Percentiles rank a stretch among this genome's conserved stretches.
Evolutionary conservation across 2,888 invertebrate genomes (phyloP).

Genomic region (Biston betularia): DNA sequence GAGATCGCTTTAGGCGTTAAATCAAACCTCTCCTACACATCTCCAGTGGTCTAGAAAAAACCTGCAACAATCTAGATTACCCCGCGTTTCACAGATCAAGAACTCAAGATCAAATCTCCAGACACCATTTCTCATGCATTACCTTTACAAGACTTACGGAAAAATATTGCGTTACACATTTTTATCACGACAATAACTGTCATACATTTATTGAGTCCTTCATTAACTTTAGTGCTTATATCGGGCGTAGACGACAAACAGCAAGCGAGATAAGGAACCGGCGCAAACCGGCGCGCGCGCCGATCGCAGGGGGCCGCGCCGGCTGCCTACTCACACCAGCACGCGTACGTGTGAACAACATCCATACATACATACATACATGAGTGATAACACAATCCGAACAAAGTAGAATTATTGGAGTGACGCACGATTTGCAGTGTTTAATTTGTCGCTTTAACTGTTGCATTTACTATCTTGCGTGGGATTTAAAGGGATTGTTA

Average conservation of each 20-base stretch:
- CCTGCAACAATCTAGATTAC: constrained; percentile 23
- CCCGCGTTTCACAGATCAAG: neutral
- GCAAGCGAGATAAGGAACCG: constrained; percentile 73
- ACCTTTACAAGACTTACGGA: constrained; percentile 4
- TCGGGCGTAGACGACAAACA: constrained; percentile 63
- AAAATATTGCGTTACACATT: constrained; percentile 27
- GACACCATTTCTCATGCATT: neutral
- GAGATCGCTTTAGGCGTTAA: neutral
- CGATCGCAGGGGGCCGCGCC: constrained; percentile 81
- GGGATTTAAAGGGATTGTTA: constrained; percentile 10
- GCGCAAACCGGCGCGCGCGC: constrained; percentile 69
- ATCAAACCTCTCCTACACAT: constrained; percentile 12
- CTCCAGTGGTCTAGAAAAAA: constrained; percentile 11
- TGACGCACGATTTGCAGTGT: constrained; percentile 53
- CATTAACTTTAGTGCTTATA: constrained; percentile 60
- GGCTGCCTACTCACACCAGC: constrained; percentile 48
- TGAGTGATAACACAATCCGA: constrained; percentile 66
- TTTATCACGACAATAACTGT: constrained; percentile 40
- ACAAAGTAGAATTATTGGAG: constrained; percentile 54
- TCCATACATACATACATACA: constrained; percentile 43
- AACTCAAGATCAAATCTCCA: neutral
- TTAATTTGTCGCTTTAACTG: constrained; percentile 24
- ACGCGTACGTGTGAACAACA: constrained; percentile 18
- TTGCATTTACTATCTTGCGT: constrained; percentile 13
- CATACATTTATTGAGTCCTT: constrained; percentile 60